Evolutionary conservation across 2,888 invertebrate genomes (phyloP).

Genomic region (Crocallis elinguaria): DNA sequence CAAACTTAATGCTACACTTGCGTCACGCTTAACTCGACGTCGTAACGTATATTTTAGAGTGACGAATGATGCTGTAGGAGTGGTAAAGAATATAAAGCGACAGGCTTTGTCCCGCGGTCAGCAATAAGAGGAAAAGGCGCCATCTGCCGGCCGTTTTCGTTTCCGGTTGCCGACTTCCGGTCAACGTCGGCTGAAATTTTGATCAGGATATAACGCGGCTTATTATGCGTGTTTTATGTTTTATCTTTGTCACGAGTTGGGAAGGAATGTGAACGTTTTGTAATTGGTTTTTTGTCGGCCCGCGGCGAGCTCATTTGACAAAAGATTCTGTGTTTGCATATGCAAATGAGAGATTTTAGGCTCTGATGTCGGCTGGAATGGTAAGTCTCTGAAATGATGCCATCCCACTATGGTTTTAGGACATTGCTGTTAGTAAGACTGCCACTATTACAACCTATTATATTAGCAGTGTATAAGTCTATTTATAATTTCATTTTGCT

Average conservation of each 20-base stretch:
- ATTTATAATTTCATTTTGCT: too few species aligned
- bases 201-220: conserved; percentile 70
- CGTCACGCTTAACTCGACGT: conserved; percentile 23
- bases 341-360: background rate
- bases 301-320: conserved; percentile 4
- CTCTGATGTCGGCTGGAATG: background rate
- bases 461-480: too few species aligned
- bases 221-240: conserved; percentile 56
- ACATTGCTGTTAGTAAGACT: too few species aligned
- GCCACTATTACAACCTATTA: too few species aligned
- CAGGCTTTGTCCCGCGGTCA: conserved; percentile 75
- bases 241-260: conserved; percentile 36
- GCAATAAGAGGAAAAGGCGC: conserved; percentile 78
- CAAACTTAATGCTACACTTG: conserved; percentile 39
- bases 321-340: background rate
- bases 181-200: conserved; percentile 67
- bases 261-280: conserved; percentile 10
- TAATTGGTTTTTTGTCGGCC: conserved; percentile 21
- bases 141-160: conserved; percentile 73
- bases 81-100: conserved; percentile 56
- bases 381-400: too few species aligned
- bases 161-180: conserved; percentile 67
- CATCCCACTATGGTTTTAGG: too few species aligned
- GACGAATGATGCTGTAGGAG: background rate
- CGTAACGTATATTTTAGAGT: conserved; percentile 42